phyloP scores from a whole-genome alignment of 2,888 invertebrate species.

The Ferdinandea cuprea region DNA sequence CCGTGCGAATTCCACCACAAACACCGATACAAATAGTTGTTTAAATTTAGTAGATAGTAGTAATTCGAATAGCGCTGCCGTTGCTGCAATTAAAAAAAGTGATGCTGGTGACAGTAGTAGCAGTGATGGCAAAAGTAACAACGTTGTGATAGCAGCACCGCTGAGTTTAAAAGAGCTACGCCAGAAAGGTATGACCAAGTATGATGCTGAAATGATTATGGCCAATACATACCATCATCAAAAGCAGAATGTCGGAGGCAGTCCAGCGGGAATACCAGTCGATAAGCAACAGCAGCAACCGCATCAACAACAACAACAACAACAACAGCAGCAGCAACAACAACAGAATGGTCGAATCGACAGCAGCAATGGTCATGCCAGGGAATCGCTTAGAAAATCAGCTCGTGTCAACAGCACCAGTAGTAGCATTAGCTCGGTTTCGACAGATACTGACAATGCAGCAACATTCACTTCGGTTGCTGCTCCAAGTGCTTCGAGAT shows the following conservation, averaged over 20 bases:
- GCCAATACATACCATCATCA: conserved; percentile 84
- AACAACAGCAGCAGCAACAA: no score
- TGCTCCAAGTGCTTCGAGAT: conserved; percentile 39
- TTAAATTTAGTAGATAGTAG: conserved; percentile 82
- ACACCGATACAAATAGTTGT: conserved; percentile 78
- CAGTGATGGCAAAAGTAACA: conserved; percentile 74
- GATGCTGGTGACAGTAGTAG: conserved; percentile 48
- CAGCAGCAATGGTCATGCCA: conserved; percentile 68
- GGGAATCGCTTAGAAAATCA: conserved; percentile 80
- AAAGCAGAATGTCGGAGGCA: conserved; percentile 75
- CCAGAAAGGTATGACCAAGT: conserved; percentile 93
- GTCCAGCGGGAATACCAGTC: conserved; percentile 9
- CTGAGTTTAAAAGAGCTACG: conserved; percentile 92
- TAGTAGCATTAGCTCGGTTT: conserved; percentile 81
- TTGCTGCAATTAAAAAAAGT: conserved; percentile 61
- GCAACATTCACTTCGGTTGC: conserved; percentile 18
- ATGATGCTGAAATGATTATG: conserved; percentile 93
- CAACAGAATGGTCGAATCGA: conserved; percentile 41
- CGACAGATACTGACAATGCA: conserved; percentile 77
- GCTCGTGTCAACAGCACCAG: conserved; percentile 82
- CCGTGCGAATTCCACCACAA: conserved; percentile 82
- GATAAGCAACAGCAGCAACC: conserved; percentile 33
- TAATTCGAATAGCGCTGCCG: conserved; percentile 78
- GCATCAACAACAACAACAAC: no score
- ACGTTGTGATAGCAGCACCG: conserved; percentile 73